phyloP scores from a whole-genome alignment of 2,797 vertebrate genomes.

The Cyclura pinguis region DNA sequence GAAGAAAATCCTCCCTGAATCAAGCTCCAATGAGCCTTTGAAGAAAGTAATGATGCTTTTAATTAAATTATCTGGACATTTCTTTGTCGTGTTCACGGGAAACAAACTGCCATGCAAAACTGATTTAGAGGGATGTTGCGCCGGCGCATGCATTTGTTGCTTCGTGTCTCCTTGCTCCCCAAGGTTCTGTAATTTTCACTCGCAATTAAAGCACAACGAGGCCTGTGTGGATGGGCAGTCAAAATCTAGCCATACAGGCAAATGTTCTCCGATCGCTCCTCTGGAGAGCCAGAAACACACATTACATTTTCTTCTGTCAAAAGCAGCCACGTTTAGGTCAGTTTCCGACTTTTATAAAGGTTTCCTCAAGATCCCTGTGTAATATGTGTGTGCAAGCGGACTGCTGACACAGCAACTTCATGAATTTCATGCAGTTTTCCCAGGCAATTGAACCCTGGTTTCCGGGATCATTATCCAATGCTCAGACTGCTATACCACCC shows the following conservation, averaged over 20 bases:
- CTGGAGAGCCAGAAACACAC: background rate
- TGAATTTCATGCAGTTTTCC: no score
- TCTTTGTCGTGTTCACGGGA: background rate
- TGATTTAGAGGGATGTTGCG: background rate
- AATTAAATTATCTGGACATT: background rate
- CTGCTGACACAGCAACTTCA: no score
- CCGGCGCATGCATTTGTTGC: background rate
- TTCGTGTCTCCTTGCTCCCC: background rate
- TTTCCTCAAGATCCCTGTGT: background rate
- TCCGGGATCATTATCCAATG: no score
- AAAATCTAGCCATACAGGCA: background rate
- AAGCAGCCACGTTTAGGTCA: background rate
- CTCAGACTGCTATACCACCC: no score
- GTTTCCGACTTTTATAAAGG: background rate
- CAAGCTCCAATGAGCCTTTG: background rate
- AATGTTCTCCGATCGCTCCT: background rate
- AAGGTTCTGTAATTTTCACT: background rate
- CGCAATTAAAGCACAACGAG: background rate
- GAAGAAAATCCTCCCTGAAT: conserved; percentile 3
- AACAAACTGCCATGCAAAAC: conserved; percentile 2
- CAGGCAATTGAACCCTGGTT: no score
- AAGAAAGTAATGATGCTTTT: background rate
- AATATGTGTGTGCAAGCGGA: no score
- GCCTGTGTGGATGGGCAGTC: background rate
- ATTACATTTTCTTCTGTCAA: background rate